A percentile compares a stretch with the other conserved stretches of the same genome.
Conservation (phyloP, 2,113 vertebrate genomes). For the Osmerus eperlanus region DNA sequence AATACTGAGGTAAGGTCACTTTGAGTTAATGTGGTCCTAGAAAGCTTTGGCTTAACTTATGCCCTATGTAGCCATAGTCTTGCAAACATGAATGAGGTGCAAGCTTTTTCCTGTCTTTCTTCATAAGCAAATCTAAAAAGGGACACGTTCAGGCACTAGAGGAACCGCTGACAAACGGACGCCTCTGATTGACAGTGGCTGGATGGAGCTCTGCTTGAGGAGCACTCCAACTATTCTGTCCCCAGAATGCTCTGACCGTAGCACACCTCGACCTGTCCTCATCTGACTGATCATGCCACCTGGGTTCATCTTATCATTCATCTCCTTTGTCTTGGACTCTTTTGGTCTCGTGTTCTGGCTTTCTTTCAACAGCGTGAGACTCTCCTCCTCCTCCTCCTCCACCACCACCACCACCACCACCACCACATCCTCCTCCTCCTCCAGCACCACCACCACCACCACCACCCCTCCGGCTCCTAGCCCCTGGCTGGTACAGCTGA, state of each 20-base stretch:
- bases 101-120: slow-evolving; percentile 33
- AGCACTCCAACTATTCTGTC: slow-evolving; percentile 21
- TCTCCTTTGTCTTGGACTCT: slow-evolving; percentile 76
- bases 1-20: slow-evolving; percentile 82
- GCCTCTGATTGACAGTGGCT: slow-evolving; percentile 39
- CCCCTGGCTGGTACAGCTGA: slow-evolving; percentile 94
- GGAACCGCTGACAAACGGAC: slow-evolving; percentile 42
- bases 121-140: slow-evolving; percentile 52
- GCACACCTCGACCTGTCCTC: slow-evolving; percentile 34
- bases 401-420: slow-evolving; percentile 51
- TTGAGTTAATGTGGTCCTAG: slow-evolving; percentile 78
- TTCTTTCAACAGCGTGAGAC: slow-evolving; percentile 71
- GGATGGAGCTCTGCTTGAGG: slow-evolving; percentile 35
- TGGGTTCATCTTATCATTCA: slow-evolving; percentile 61
- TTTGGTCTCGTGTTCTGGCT: slow-evolving; percentile 78
- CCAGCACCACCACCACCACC: slow-evolving; percentile 35
- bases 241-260: slow-evolving; percentile 39
- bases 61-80: slow-evolving; percentile 70
- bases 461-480: slow-evolving; percentile 79
- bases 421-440: slow-evolving; percentile 32
- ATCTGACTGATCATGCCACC: slow-evolving; percentile 21
- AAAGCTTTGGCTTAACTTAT: slow-evolving; percentile 80
- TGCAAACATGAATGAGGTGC: slow-evolving; percentile 26
- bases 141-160: slow-evolving; percentile 60
- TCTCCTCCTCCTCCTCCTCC: slow-evolving; percentile 61